Conservation (phyloP, 1,140 invertebrate species). For the Drosophila mauritiana region DNA sequence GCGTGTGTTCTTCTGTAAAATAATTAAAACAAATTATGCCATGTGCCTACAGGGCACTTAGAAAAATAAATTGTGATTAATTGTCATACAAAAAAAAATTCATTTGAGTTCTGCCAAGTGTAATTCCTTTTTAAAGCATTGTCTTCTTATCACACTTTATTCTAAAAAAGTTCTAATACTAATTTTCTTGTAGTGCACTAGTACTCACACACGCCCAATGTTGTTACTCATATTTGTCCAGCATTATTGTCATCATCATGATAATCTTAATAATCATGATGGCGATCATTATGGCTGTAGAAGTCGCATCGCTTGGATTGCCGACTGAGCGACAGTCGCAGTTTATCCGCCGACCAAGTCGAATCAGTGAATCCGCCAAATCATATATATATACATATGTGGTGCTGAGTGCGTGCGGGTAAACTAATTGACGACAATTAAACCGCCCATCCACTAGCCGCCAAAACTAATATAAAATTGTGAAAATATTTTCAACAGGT, state of each 20-base stretch:
- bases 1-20: conserved; percentile 29
- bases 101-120: no score
- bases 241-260: conserved; percentile 35
- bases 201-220: conserved; percentile 14
- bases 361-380: conserved; percentile 20
- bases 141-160: no score
- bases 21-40: conserved; percentile 79
- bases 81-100: no score
- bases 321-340: conserved; percentile 61
- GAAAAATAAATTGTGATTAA: no score
- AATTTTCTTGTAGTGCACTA: conserved; percentile 42
- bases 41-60: conserved; percentile 24
- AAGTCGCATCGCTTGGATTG: conserved; percentile 42
- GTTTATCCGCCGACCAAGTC: conserved; percentile 62
- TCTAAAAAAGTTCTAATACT: no score
- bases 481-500: conserved; percentile 67
- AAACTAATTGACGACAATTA: conserved; percentile 36
- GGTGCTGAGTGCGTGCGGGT: conserved; percentile 13
- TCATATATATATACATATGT: not conserved
- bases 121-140: no score
- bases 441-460: conserved; percentile 17
- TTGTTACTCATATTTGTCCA: conserved; percentile 70
- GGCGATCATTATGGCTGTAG: conserved; percentile 2
- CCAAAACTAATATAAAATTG: conserved; percentile 38
- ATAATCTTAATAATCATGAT: conserved; percentile 14